phyloP scores from a whole-genome alignment of 2,797 vertebrate species.

The Alcedo quadribrachys region DNA sequence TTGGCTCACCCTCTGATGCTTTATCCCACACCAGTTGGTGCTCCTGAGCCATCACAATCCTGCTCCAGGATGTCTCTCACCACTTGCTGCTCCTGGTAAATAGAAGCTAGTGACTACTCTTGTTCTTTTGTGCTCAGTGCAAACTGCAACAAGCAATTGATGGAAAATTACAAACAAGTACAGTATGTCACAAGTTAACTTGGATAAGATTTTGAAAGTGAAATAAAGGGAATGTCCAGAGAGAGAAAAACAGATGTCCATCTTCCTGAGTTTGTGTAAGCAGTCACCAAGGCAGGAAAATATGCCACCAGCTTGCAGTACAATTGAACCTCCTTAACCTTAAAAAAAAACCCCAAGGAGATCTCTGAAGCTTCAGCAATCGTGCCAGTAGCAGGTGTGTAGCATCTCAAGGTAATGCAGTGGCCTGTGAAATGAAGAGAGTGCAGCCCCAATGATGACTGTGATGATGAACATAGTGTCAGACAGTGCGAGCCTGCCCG shows the following conservation, averaged over 20 bases:
- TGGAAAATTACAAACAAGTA: not conserved
- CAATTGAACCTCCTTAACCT: not conserved
- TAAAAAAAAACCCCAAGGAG: not conserved
- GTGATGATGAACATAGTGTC: not conserved
- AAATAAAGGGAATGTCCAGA: not conserved
- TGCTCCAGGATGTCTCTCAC: not conserved
- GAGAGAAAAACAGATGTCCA: not conserved
- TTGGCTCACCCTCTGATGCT: not conserved
- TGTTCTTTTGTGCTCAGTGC: not conserved
- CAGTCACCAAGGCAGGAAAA: not conserved
- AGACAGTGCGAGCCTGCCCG: not conserved
- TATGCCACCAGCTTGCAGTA: not conserved
- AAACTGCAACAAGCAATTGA: not conserved
- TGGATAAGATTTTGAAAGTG: not conserved
- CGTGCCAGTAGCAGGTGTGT: fast-evolving
- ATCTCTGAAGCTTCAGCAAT: not conserved
- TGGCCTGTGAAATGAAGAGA: not conserved
- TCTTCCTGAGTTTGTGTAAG: not conserved
- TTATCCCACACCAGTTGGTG: not conserved
- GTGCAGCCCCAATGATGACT: fast-evolving
- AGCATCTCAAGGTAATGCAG: not conserved
- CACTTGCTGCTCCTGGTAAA: not conserved
- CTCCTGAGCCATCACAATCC: not conserved
- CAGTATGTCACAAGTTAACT: not conserved
- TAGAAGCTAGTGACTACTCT: not conserved